phyloP scores from a whole-genome alignment of 2,113 vertebrate species.

The Microcebus griseorufus region DNA sequence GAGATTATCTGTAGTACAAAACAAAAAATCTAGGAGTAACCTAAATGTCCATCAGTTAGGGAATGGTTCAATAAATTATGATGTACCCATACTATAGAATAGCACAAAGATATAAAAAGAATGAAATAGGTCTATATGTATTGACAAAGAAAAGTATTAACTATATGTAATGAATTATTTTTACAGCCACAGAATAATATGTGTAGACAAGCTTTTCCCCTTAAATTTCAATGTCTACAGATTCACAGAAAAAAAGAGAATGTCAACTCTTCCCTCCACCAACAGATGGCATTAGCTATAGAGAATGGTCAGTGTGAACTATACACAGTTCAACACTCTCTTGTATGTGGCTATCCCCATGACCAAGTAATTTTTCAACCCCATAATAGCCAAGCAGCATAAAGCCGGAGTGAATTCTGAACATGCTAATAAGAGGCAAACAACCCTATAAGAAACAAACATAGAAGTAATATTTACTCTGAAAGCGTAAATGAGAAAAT shows the following conservation, averaged over 20 bases:
- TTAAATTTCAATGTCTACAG: neutral
- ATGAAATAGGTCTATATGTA: neutral
- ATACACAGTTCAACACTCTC: neutral
- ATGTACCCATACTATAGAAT: neutral
- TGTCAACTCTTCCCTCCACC: neutral
- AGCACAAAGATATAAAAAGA: neutral
- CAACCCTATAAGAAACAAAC: neutral
- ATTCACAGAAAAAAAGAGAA: neutral
- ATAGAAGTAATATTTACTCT: neutral
- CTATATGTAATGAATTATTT: neutral
- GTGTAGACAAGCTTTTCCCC: neutral
- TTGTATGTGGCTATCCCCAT: neutral
- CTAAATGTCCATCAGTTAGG: neutral
- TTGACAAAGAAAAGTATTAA: neutral
- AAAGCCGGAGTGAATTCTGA: neutral
- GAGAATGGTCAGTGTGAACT: neutral
- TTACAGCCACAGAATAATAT: neutral
- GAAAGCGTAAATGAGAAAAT: neutral
- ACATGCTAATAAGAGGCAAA: neutral
- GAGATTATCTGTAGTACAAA: neutral
- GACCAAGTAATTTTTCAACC: neutral
- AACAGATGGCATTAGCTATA: neutral
- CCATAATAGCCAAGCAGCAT: neutral
- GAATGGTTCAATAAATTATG: neutral
- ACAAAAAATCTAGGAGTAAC: too few relatives aligned